Evolutionary conservation across 2,888 invertebrate genomes (phyloP), one percentile per base, ranked within the genome.

Genomic region (Eilema sororculum): DNA sequence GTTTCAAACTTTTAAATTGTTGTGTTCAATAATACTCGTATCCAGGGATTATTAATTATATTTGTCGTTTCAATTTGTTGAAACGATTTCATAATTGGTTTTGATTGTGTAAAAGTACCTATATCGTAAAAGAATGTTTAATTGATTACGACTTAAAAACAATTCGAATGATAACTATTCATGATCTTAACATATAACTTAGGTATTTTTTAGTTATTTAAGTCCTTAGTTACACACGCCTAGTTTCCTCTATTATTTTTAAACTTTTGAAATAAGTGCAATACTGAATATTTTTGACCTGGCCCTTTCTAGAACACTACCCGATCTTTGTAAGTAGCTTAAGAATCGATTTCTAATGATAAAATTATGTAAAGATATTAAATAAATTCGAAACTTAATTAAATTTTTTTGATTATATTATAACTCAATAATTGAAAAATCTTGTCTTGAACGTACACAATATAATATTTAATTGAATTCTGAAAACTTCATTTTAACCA

Each of bases 1-100:
- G 41, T 68, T 28, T 25, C 10, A 0, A 13, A 64, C 33, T 20
- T 65, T 52, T 41, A 68, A 58, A 64, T 33, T 58, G 30, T 58
- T 46, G 22, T 41, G 56, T 37, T 68, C 28, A 30, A 52, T 64
- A 52, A 46, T 52, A 28, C n/a, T 52, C 28, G 20, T 58, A 22
- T 22, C n/a, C 9, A 46, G 46, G 46, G 46, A 52, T 52, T 52
- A n/a, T 58, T 2, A 58, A 25, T 58, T 6, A 58, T 58, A 58
- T 4, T 25, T 13, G 16, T 58, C n/a, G n/a, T 60, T 28, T n/a
- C 52, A 52, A n/a, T 52, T 52, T 52, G 52, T 52, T 52, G 52
- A 52, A 52, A 52, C 9, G 2, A 52, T 52, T 52, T 52, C 9
- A 9, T 9, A n/a, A 52, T 9, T 8, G 9, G 8, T 52, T 52